Base-by-base conservation (phyloP, 2,113 vertebrate genomes). In the Gambusia holbrooki region DNA sequence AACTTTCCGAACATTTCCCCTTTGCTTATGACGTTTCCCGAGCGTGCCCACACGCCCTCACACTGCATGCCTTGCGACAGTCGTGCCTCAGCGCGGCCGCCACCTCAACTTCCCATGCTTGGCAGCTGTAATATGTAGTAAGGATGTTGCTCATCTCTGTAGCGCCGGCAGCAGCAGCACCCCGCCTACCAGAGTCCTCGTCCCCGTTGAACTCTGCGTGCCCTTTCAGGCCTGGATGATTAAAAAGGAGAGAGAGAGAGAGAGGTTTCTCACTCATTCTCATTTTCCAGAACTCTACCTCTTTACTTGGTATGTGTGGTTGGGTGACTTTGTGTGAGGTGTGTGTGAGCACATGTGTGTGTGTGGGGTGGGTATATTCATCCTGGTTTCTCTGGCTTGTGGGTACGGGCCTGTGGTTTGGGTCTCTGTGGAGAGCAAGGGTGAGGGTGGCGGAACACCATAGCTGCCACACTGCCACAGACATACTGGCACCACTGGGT, bases 331-430 rank as follows among this genome's bases (percentile, higher is more conserved):
- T 76, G 81, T 87, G 81, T 87, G 74, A 73, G 73, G 68, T 70
- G 58, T 71, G 75, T 80, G 73, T 74, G 74, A 75, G 64, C 69
- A 48, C 72, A 40, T 86, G 17, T 68, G 22, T 74, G 79, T 77
- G 83, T 84, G 74, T 82, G 79, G 80, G 76, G 83, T 91, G 92
- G 92, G 93, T 93, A 90, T 86, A 90, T 92, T 91, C 89, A 87
- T 93, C 88, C 90, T 91, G 87, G 88, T 80, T 79, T 92, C 78
- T 84, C 76, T 93, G 90, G 93, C 87, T 94, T 95, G 93, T 93
- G 94, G 94, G 94, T 94, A 93, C 87, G 90, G 91, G 93, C 87
- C 87, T 93, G 93, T 92, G 94, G 93, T 94, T 90, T 94, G 77
- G 82, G 85, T 92, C 86, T 89, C 66, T 84, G 91, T 88, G 82